Evolutionary conservation across 2,888 invertebrate species (phyloP).

Genomic region (Drosophila vallismaia): DNA sequence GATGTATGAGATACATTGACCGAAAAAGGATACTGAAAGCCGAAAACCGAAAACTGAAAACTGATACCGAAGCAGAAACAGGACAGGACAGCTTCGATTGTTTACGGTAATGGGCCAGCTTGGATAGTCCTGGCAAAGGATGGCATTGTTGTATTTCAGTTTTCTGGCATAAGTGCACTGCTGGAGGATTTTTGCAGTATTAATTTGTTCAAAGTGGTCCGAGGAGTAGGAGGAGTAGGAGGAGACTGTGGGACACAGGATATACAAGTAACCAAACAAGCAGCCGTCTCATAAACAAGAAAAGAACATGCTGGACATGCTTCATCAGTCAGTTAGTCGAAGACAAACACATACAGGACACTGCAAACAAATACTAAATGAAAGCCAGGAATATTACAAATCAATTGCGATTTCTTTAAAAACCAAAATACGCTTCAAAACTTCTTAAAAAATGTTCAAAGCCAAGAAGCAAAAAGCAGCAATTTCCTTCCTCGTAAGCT

Average conservation of each 20-base stretch:
- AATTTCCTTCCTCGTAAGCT: too few relatives aligned
- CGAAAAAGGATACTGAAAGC: slow-evolving; percentile 1
- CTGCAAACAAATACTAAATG: background rate
- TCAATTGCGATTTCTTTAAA: too few relatives aligned
- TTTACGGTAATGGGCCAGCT: slow-evolving; percentile 57
- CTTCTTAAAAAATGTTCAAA: background rate
- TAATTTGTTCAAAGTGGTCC: slow-evolving; percentile 69
- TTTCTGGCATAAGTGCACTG: slow-evolving; percentile 45
- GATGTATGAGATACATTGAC: slow-evolving; percentile 31
- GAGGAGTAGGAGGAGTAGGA: fast-evolving
- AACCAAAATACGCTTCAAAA: too few relatives aligned
- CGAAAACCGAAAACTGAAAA: background rate
- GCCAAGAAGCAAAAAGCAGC: too few relatives aligned
- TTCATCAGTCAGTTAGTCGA: slow-evolving; percentile 62
- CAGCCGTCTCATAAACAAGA: slow-evolving; percentile 32
- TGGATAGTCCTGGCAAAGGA: slow-evolving; percentile 3
- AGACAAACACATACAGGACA: slow-evolving; percentile 22
- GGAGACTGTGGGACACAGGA: slow-evolving; percentile 15
- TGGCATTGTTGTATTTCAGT: slow-evolving; percentile 20
- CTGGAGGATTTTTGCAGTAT: slow-evolving; percentile 71
- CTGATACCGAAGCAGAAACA: too few relatives aligned
- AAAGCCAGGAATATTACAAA: too few relatives aligned
- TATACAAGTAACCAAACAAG: slow-evolving; percentile 11
- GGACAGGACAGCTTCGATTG: slow-evolving; percentile 37
- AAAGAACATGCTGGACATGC: slow-evolving; percentile 40